Conservation (phyloP, 2,113 vertebrate genomes). For the Phrynosoma platyrhinos region DNA sequence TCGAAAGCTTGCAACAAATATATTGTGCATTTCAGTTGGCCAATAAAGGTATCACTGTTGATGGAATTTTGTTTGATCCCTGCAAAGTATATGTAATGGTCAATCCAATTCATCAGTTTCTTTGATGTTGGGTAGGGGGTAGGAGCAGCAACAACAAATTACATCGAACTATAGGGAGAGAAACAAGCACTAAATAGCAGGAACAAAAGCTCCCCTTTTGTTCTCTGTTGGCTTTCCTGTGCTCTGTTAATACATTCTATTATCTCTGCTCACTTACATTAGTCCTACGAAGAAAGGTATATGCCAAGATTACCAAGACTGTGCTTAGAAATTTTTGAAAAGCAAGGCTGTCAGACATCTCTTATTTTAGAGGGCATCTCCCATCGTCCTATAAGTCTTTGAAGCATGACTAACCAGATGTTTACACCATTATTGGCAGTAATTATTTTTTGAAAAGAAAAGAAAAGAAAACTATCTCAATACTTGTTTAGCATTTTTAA, state of each 20-base stretch:
- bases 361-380: background rate
- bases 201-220: background rate
- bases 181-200: background rate
- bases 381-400: background rate
- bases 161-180: background rate
- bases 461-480: background rate
- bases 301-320: slow-evolving; percentile 55
- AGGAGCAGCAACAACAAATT: background rate
- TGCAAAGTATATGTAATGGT: background rate
- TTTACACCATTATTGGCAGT: background rate
- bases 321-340: slow-evolving; percentile 44
- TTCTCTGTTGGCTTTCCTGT: slow-evolving; percentile 44
- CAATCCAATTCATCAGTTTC: background rate
- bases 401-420: background rate
- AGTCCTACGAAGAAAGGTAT: slow-evolving; percentile 45
- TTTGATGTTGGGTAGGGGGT: background rate
- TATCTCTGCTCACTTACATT: slow-evolving; percentile 45
- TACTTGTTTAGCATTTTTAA: background rate
- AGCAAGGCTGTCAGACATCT: slow-evolving; percentile 20
- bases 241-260: slow-evolving; percentile 61
- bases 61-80: too few relatives aligned
- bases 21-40: too few relatives aligned
- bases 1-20: too few relatives aligned
- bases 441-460: background rate
- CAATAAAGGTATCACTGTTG: too few relatives aligned